phyloP scores from a whole-genome alignment of 2,113 vertebrate genomes.

The Megalops atlanticus region DNA sequence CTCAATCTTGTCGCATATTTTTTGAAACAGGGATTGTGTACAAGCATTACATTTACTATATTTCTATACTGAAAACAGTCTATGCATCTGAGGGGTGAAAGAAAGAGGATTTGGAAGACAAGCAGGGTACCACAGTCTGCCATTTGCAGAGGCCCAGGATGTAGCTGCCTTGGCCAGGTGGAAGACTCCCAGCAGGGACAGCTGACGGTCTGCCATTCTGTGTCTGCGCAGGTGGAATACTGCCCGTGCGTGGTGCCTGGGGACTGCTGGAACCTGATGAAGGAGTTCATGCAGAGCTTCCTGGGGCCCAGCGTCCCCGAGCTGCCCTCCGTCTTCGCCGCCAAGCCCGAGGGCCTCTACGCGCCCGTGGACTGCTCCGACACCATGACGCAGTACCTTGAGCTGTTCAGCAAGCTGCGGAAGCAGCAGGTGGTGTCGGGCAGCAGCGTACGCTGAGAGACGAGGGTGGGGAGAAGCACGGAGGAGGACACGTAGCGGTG shows the following conservation, averaged over 20 bases:
- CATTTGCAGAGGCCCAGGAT: neutral
- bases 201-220: neutral
- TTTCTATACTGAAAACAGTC: neutral
- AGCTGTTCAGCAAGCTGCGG: constrained; percentile 94
- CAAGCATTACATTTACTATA: neutral
- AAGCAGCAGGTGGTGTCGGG: constrained; percentile 88
- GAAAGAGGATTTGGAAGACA: neutral
- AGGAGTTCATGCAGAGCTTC: constrained; percentile 95
- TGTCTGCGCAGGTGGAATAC: constrained; percentile 86
- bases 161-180: neutral
- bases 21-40: neutral
- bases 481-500: neutral
- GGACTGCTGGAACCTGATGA: constrained; percentile 94
- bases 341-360: constrained; percentile 84
- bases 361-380: constrained; percentile 79
- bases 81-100: neutral
- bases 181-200: neutral
- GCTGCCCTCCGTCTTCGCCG: constrained; percentile 78
- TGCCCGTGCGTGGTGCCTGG: constrained; percentile 91
- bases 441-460: constrained; percentile 79
- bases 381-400: constrained; percentile 95
- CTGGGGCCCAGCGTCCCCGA: constrained; percentile 82
- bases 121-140: neutral
- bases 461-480: neutral
- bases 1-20: too few relatives aligned